Evolutionary conservation across 1,140 invertebrate species (phyloP), one percentile per base, ranked within the genome.

Genomic region (Lethocerus indicus): DNA sequence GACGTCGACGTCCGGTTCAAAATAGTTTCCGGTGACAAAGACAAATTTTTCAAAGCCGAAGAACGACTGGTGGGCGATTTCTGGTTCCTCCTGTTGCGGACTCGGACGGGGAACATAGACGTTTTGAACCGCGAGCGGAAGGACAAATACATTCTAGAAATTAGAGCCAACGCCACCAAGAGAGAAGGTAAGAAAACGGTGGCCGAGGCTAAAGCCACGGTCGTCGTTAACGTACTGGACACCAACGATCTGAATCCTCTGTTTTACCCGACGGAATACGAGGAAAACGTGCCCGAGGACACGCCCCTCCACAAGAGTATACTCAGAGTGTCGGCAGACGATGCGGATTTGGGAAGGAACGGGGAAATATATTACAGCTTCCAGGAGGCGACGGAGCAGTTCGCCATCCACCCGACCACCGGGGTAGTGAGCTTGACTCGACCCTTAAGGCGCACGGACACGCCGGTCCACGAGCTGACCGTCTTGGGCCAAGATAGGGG

Each of bases 281-380:
- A 83, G 56, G 78, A 79, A 5, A 76, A 73, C n/a, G 79, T 96
- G n/a, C 75, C 79, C 14, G 91, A 96, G 65, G 89, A 96, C 61
- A 81, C 80, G 41, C 79, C 87, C 3, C 64, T 91, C 42, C 86
- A 93, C 66, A 71, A 74, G 28, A 85, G 76, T 56, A 76, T 88
- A 40, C 61, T 82, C 3, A 75, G 71, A 58, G 83, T 88, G 20
- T 75, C 75, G 13, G 93, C 92, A 0, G 88, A 89, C 59, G 93
- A 97, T 67, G 89, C 92, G 6, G 92, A 98, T 64, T 68, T 91
- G 12, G 92, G 91, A 0, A 73, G 85, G 42, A 96, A 96, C 63
- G 88, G 89, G 2, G 88, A 96, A 68, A 89, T 96, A 56, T 96
- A 96, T 65, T 98, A 95, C 64, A 93, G 85, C 64, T 83, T 96